These are phyloP conservation scores for Synergus itoensis DNA, from an alignment of 2,888 invertebrate species.

Conservation along the genomic window DNA sequence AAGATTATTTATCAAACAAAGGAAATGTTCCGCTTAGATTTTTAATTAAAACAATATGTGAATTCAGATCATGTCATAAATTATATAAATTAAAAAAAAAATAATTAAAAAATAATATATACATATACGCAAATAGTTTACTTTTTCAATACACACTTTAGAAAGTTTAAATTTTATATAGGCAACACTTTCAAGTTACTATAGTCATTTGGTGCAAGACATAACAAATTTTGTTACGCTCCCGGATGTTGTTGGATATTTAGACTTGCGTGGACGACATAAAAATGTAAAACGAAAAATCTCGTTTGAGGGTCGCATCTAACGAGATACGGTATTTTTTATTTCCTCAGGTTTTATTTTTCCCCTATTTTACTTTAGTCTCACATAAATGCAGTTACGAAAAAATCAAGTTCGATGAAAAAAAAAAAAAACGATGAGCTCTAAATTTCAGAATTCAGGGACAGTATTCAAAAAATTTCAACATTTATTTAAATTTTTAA, in stretches of 20 bases:
- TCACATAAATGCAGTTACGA: neutral
- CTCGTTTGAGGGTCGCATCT: neutral
- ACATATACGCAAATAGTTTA: too few species aligned
- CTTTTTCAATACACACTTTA: too few species aligned
- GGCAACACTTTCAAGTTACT: neutral
- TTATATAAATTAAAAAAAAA: too few species aligned
- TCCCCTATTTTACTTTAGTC: neutral
- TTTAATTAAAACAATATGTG: neutral
- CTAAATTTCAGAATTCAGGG: too few species aligned
- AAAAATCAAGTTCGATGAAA: neutral
- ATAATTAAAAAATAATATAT: too few species aligned
- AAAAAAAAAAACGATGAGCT: too few species aligned
- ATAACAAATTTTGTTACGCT: conserved; percentile 7
- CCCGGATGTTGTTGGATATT: neutral
- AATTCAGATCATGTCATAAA: neutral
- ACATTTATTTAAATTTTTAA: neutral
- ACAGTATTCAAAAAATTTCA: neutral
- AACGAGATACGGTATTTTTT: neutral
- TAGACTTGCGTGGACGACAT: neutral
- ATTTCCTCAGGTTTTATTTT: neutral
- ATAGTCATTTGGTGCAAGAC: neutral
- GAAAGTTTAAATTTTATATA: too few species aligned
- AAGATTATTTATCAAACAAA: neutral
- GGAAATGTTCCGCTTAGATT: neutral
- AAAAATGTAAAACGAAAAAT: neutral